Evolutionary conservation across 2,888 invertebrate species (phyloP), one percentile per base, ranked within the genome.

Genomic region (Thymelicus lineola): DNA sequence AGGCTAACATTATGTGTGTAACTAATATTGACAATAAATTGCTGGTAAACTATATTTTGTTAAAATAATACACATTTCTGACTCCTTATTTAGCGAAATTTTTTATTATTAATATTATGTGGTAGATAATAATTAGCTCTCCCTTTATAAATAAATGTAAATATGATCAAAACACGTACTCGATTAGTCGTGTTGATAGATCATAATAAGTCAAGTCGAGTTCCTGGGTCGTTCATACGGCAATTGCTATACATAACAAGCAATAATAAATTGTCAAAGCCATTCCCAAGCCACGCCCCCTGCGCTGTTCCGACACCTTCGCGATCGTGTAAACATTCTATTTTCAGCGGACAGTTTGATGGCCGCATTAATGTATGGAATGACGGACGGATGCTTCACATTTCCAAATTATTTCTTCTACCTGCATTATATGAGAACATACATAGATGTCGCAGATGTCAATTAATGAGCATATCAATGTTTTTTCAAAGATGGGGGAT

Each of bases 301-400:
- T 9, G 38, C 48, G 58, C 58, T 69, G 63, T 58, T 58, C 63
- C 48, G 69, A 63, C 62, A 69, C 63, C 63, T 63, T 58, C 10
- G 58, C 50, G 20, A 50, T 63, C 20, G 58, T 38, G 63, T 69
- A 69, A 69, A 69, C 69, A 69, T 46, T 69, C 69, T 69, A 69
- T 69, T 69, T 69, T 69, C 69, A 63, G 58, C 45, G 69, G 63
- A 69, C 69, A 69, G 69, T 57, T 69, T 69, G 63, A 69, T 69
- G 63, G 48, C 63, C 69, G 57, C 36, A 58, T 57, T 58, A 58
- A 69, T 63, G 69, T 12, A 69, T 58, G 69, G 69, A 57, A 69
- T 58, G 57, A 48, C 62, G 20, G 14, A 20, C 38, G 42, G 62
- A 57, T 57, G 36, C 57, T 35, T 35, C 14, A 28, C 28, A 57